phyloP scores from a whole-genome alignment of 2,888 invertebrate species.

The Drosophila mimica region DNA sequence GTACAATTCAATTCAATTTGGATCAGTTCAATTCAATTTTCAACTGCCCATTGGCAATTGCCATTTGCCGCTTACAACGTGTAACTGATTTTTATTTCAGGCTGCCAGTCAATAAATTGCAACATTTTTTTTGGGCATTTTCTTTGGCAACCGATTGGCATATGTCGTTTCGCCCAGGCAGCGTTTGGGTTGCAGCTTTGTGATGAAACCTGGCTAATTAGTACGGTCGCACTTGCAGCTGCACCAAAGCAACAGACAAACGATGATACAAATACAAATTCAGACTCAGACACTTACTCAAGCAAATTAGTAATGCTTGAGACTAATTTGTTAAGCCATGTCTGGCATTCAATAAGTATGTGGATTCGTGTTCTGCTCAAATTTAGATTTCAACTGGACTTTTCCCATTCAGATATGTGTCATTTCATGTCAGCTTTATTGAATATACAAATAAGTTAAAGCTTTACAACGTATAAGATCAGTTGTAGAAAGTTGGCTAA shows the following conservation, averaged over 20 bases:
- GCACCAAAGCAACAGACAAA: constrained; percentile 7
- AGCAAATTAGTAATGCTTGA: constrained; percentile 12
- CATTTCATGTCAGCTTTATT: not conserved
- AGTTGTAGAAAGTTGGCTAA: not conserved
- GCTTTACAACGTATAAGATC: not conserved
- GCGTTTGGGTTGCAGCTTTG: constrained; percentile 8
- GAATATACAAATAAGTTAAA: not conserved
- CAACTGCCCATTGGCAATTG: constrained; percentile 30
- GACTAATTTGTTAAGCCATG: constrained; percentile 35
- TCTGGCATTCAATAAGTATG: constrained; percentile 44
- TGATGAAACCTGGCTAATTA: constrained; percentile 53
- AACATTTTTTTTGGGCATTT: constrained; percentile 65
- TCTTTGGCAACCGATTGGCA: constrained; percentile 54
- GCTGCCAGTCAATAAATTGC: constrained; percentile 57
- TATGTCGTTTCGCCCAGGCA: constrained; percentile 39
- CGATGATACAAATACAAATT: not conserved
- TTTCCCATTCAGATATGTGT: not conserved
- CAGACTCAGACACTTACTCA: too few species aligned
- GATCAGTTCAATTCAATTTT: constrained; percentile 56
- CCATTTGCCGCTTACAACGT: constrained; percentile 35
- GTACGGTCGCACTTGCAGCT: constrained; percentile 17
- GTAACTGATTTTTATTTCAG: constrained; percentile 38
- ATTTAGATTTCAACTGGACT: constrained; percentile 15
- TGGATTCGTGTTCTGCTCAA: constrained; percentile 22
- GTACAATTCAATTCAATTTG: constrained; percentile 53